Conservation (phyloP, 2,888 invertebrate species). For the Halocaridina rubra region DNA sequence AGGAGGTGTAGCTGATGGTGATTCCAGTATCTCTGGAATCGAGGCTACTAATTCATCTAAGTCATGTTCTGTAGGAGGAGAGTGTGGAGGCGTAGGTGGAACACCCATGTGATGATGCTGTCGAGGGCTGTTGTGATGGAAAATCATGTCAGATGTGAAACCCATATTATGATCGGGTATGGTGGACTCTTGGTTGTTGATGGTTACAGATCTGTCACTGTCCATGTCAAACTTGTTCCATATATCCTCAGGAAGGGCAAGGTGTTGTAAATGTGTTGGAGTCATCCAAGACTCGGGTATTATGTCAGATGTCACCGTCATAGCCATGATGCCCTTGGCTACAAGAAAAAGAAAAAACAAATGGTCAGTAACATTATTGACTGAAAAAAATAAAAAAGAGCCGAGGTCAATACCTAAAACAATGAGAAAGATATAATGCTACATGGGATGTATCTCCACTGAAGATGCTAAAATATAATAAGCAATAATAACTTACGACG, state of each 20-base stretch:
- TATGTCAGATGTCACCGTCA: conserved; percentile 1
- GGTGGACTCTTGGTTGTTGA: background rate
- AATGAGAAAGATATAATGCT: background rate
- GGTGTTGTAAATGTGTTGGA: background rate
- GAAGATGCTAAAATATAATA: too few species aligned
- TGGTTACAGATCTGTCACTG: conserved; percentile 11
- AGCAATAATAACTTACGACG: too few species aligned
- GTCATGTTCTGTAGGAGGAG: conserved; percentile 46
- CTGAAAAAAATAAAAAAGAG: background rate
- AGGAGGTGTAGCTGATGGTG: conserved; percentile 32
- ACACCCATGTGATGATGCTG: background rate
- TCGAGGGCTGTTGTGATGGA: background rate
- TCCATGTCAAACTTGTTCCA: conserved; percentile 36
- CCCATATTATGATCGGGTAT: background rate
- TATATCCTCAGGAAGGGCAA: conserved; percentile 11
- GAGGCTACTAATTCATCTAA: conserved; percentile 44
- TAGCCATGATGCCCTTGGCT: background rate
- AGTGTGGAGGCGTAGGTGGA: conserved; percentile 46
- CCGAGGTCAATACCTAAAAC: background rate
- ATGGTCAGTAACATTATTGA: too few species aligned
- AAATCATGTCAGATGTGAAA: background rate
- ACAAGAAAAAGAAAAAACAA: too few species aligned
- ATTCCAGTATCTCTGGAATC: conserved; percentile 49
- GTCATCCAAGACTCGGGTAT: conserved; percentile 22
- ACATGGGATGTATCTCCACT: background rate